Base-by-base conservation (phyloP, 2,113 vertebrate genomes). In the Prochilodus magdalenae region DNA sequence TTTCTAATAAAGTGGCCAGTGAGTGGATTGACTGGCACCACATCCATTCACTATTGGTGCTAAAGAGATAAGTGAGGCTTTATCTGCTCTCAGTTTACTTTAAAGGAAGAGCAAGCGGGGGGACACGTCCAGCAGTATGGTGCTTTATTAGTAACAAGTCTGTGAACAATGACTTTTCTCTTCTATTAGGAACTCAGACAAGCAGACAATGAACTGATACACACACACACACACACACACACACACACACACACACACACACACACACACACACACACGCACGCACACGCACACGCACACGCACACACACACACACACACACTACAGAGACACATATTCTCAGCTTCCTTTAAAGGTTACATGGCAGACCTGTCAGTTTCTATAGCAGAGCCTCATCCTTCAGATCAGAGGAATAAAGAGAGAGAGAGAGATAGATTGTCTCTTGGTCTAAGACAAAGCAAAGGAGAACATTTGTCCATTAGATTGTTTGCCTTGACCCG, bases 301-400 rank as follows among this genome's bases (percentile, higher is more conserved):
- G 87, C 73, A 81, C 88, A 87, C 87, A 83, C 89, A 91, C 91
- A 92, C 80, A 91, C 90, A 88, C 90, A 88, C 49, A 67, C 67
- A 92, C 92, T 91, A 92, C 91, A 89, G 81, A 87, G 89, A 84
- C 88, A 87, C 89, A 91, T 92, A 92, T 92, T 93, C 89, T 92
- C 88, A 89, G 90, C 85, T 84, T 76, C 67, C 77, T 82, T 83
- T 83, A 91, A 93, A 92, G 91, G 91, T 92, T 90, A 91, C 83
- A 77, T 62, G 60, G 69, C 73, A 20, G 83, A 85, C 83, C 85
- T 77, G 85, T 83, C 86, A 77, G 81, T 77, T 83, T 79, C 82
- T 81, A 70, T 51, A 44, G 81, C 60, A 91, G 87, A 85, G 80
- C 72, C 83, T 80, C 83, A 27, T 81, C 62, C 62, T 63, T 59